Conservation (phyloP, 2,113 vertebrate genomes). For the Lamprologus sp. region DNA sequence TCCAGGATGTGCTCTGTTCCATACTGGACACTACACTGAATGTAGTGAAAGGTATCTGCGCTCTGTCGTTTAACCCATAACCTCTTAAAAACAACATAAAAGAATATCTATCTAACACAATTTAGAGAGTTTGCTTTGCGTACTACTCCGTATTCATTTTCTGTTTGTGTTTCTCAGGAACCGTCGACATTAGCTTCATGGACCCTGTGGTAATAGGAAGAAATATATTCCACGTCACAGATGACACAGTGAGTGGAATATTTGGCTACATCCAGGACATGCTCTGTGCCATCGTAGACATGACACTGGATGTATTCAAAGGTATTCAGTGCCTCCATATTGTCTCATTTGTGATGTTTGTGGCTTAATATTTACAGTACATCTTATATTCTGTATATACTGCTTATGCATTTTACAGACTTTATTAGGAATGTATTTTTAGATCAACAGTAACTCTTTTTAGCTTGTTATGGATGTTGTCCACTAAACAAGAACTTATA, state of each 20-base stretch:
- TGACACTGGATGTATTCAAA: slow-evolving; percentile 21
- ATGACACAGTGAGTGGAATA: slow-evolving; percentile 25
- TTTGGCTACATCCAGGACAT: slow-evolving; percentile 5
- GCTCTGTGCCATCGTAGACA: slow-evolving; percentile 28
- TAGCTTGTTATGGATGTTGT: not conserved
- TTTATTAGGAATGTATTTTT: not conserved
- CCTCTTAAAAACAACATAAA: not conserved
- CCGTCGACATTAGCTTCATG: slow-evolving; percentile 29
- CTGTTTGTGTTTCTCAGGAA: slow-evolving; percentile 19
- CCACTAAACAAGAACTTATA: not conserved
- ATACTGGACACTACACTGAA: slow-evolving; percentile 38
- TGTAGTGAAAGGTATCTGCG: slow-evolving; percentile 37
- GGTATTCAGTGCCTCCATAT: slow-evolving; percentile 8
- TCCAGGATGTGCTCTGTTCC: slow-evolving; percentile 32
- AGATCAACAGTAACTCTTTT: not conserved
- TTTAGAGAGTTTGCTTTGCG: not conserved
- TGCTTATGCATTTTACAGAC: not conserved
- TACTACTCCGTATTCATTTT: not conserved
- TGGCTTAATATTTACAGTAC: not conserved
- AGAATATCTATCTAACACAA: not conserved
- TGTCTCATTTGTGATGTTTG: not conserved
- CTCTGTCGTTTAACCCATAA: not conserved
- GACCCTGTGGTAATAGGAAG: slow-evolving; percentile 51
- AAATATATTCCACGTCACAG: not conserved
- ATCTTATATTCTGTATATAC: not conserved